Conservation (phyloP, 2,797 vertebrate species). For the Gobio occitaniae region DNA sequence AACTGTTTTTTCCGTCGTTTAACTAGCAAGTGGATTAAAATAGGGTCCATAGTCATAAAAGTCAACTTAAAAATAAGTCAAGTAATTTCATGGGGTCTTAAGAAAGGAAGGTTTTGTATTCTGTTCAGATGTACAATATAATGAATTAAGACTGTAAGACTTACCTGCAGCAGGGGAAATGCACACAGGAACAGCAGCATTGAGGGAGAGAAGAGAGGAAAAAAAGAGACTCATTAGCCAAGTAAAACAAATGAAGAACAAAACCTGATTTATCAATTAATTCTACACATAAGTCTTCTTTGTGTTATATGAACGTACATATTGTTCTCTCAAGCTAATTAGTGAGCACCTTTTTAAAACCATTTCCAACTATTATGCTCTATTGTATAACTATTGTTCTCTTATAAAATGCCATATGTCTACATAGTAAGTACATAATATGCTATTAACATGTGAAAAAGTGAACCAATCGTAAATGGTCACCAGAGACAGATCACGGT, state of each 20-base stretch:
- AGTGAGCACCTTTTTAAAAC: not conserved
- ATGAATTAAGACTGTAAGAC: not conserved
- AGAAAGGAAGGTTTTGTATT: not conserved
- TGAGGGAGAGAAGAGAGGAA: slow-evolving; percentile 10
- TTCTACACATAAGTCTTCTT: not conserved
- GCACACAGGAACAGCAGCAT: not conserved
- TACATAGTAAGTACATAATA: not conserved
- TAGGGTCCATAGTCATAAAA: not conserved
- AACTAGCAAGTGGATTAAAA: too few species aligned
- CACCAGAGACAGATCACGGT: not conserved
- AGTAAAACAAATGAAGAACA: not conserved
- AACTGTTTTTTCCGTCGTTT: too few species aligned
- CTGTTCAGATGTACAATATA: not conserved
- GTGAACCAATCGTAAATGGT: not conserved
- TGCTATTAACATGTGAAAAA: not conserved
- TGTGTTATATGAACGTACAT: not conserved
- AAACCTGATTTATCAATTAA: not conserved
- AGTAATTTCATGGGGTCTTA: not conserved
- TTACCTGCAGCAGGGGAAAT: slow-evolving; percentile 28
- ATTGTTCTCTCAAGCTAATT: not conserved
- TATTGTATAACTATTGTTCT: not conserved
- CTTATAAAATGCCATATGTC: not conserved
- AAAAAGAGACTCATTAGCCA: slow-evolving; percentile 31
- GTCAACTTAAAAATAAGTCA: not conserved
- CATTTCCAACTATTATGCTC: not conserved